Percentiles rank a stretch among this genome's conserved stretches.
Evolutionary conservation across 2,113 vertebrate genomes (phyloP).

Genomic region (Vombatus ursinus): DNA sequence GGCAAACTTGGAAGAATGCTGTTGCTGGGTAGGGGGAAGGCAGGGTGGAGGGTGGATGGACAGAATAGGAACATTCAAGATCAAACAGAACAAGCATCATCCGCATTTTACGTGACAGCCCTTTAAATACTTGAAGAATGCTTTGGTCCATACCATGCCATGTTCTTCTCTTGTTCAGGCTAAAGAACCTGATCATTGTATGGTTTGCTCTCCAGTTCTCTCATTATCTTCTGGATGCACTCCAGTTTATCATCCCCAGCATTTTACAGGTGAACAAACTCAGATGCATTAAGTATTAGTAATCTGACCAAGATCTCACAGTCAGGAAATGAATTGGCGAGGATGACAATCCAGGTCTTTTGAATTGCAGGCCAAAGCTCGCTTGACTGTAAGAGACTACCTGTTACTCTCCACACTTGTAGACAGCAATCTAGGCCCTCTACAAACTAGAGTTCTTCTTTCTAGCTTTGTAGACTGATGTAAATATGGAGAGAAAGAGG

Average conservation of each 20-base stretch:
- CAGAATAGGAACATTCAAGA: not conserved
- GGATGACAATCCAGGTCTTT: not conserved
- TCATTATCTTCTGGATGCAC: not conserved
- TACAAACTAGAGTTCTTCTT: not conserved
- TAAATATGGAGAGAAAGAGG: not conserved
- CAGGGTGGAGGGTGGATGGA: not conserved
- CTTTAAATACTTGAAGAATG: not conserved
- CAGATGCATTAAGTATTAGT: not conserved
- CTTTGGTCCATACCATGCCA: not conserved
- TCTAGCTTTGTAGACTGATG: not conserved
- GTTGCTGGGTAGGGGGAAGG: not conserved
- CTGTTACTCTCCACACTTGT: not conserved
- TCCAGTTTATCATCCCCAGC: not conserved
- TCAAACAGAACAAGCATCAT: not conserved
- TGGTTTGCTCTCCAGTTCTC: not conserved
- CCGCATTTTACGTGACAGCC: not conserved
- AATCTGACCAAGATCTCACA: not conserved
- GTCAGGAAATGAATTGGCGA: not conserved
- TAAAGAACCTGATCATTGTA: not conserved
- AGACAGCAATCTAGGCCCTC: not conserved
- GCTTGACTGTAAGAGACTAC: not conserved
- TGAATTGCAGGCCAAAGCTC: not conserved
- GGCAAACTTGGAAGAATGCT: not conserved
- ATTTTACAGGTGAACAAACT: not conserved
- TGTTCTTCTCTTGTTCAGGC: not conserved